phyloP scores from a whole-genome alignment of 2,113 vertebrate species.

The Ptilonorhynchus violaceus region DNA sequence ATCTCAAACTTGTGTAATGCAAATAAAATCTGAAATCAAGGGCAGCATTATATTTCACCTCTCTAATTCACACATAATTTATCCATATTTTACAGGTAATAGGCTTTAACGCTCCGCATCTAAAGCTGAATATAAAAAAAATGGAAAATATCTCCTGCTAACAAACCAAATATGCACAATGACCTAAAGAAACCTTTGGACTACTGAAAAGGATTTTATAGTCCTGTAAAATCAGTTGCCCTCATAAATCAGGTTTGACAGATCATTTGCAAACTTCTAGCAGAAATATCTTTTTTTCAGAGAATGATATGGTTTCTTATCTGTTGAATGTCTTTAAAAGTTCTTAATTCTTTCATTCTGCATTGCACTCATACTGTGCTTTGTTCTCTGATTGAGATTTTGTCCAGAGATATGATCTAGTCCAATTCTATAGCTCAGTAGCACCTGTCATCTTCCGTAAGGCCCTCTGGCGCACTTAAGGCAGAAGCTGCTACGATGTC shows the following conservation, averaged over 20 bases:
- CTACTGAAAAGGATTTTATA: not conserved
- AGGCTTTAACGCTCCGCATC: not conserved
- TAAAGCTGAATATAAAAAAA: not conserved
- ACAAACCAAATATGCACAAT: not conserved
- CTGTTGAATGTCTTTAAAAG: not conserved
- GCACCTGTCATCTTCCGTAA: not conserved
- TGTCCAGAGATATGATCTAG: not conserved
- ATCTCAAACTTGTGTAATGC: not conserved
- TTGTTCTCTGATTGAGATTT: not conserved
- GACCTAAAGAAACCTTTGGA: not conserved
- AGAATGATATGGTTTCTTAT: not conserved
- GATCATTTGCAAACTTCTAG: not conserved
- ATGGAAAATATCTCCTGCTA: not conserved
- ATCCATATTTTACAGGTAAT: not conserved
- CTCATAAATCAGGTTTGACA: not conserved
- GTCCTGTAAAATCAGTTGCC: not conserved
- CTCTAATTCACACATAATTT: not conserved
- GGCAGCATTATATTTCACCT: not conserved
- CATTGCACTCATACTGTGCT: not conserved
- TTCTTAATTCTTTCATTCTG: not conserved
- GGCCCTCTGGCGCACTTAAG: not conserved
- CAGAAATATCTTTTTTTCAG: not conserved
- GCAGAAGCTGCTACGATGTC: not conserved
- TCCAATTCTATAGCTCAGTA: not conserved
- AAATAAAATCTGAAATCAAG: not conserved